A percentile compares a stretch with the other conserved stretches of the same genome.
These are phyloP conservation scores for Drosophila pseudoananassae DNA, from an alignment of 1,140 invertebrate genomes.

Conservation along the genomic window DNA sequence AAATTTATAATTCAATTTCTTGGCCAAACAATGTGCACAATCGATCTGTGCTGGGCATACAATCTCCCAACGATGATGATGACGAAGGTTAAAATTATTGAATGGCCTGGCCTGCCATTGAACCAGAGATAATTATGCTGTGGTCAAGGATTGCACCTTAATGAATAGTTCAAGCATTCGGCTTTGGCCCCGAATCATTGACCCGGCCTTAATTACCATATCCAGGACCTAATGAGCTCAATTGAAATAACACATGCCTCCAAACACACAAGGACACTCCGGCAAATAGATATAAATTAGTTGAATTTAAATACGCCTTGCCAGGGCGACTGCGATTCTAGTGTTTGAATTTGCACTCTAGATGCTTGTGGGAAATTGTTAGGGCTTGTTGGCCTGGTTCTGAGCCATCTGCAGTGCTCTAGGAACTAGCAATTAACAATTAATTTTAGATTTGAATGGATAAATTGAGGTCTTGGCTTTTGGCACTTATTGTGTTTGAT, in stretches of 20 bases:
- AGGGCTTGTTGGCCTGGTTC: constrained; percentile 19
- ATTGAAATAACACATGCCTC: constrained; percentile 34
- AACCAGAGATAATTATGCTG: constrained; percentile 19
- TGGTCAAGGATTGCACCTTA: constrained; percentile 15
- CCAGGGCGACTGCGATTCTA: neutral
- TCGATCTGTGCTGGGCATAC: neutral
- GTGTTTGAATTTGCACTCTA: constrained; percentile 5
- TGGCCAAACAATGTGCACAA: constrained; percentile 10
- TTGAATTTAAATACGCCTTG: constrained; percentile 13
- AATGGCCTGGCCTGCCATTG: constrained; percentile 14
- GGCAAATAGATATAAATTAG: constrained; percentile 30
- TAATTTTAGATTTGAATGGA: constrained; percentile 28
- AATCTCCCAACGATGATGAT: neutral
- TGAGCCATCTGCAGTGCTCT: neutral
- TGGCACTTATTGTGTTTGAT: constrained; percentile 2
- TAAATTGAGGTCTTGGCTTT: constrained; percentile 11
- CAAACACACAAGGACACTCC: constrained; percentile 4
- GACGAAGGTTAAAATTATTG: neutral
- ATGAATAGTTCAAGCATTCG: constrained; percentile 15
- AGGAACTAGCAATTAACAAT: constrained; percentile 22
- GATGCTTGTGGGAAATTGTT: constrained; percentile 24
- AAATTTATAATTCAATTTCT: constrained; percentile 39
- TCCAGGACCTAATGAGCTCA: constrained; percentile 44
- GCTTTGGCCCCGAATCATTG: constrained; percentile 6
- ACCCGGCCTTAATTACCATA: constrained; percentile 26